Percentiles rank a stretch among this genome's conserved stretches.
Conservation (phyloP, 2,888 invertebrate species). For the Agapostemon virescens region DNA sequence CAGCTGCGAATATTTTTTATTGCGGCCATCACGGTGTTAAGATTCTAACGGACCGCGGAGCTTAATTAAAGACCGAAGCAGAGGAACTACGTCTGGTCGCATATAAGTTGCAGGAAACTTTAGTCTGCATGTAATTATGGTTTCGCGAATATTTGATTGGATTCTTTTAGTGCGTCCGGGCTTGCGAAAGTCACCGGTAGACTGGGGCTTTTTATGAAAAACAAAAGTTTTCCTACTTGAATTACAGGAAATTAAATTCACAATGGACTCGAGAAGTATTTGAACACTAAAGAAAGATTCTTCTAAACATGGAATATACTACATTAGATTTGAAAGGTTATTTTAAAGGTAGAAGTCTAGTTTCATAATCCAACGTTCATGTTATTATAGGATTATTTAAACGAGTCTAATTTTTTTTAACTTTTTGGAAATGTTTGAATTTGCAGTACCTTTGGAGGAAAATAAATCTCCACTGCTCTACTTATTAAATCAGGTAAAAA, state of each 20-base stretch:
- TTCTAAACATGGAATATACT: no score
- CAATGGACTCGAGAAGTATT: background rate
- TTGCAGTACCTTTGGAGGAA: no score
- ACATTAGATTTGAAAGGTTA: no score
- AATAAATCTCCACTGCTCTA: no score
- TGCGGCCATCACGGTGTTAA: slow-evolving; percentile 23
- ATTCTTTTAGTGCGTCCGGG: background rate
- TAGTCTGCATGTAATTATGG: background rate
- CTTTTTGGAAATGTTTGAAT: no score
- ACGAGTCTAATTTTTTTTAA: no score
- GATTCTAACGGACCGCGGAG: slow-evolving; percentile 11
- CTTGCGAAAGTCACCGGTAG: background rate
- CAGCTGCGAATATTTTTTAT: slow-evolving; percentile 58
- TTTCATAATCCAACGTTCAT: no score
- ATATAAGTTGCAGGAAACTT: background rate
- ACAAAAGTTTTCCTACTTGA: background rate
- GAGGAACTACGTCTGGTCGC: background rate
- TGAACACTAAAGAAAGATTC: no score
- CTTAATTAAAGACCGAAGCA: slow-evolving; percentile 48
- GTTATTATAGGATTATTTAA: no score
- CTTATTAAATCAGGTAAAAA: no score
- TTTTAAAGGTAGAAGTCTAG: no score
- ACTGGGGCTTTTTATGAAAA: background rate
- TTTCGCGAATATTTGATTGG: background rate
- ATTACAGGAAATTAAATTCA: background rate